Conservation (phyloP, 2,797 vertebrate species). For the Karalla daura region DNA sequence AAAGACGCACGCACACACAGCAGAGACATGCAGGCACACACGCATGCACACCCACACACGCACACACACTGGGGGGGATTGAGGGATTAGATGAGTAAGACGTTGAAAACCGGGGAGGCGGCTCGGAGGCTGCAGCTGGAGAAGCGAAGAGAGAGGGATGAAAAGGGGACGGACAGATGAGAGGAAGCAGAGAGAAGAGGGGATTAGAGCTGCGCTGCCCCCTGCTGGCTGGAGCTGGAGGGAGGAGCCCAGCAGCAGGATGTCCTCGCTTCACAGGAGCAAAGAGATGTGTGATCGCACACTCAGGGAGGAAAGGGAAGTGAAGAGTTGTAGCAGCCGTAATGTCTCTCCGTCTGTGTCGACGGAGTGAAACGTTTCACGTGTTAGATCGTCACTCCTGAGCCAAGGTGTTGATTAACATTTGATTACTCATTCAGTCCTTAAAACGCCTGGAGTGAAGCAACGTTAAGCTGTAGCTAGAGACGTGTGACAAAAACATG, state of each 20-base stretch:
- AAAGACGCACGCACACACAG: constrained; percentile 23
- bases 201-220: constrained; percentile 20
- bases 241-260: not conserved
- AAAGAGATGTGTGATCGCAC: not conserved
- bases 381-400: not conserved
- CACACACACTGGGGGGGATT: constrained; percentile 8
- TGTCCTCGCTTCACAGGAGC: not conserved
- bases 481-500: no score
- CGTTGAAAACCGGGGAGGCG: not conserved
- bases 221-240: constrained; percentile 37
- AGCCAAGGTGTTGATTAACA: no score
- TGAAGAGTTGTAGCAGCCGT: not conserved
- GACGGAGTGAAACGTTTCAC: not conserved
- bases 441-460: no score
- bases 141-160: not conserved
- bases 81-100: constrained; percentile 48
- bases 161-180: constrained; percentile 20
- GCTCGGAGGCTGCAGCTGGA: constrained; percentile 3
- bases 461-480: no score
- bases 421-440: no score
- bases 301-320: not conserved
- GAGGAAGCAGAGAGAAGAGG: not conserved
- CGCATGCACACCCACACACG: constrained; percentile 14
- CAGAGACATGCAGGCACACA: no score
- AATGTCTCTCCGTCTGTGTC: no score